phyloP scores from a whole-genome alignment of 1,140 invertebrate species.

The Coptotermes formosanus region DNA sequence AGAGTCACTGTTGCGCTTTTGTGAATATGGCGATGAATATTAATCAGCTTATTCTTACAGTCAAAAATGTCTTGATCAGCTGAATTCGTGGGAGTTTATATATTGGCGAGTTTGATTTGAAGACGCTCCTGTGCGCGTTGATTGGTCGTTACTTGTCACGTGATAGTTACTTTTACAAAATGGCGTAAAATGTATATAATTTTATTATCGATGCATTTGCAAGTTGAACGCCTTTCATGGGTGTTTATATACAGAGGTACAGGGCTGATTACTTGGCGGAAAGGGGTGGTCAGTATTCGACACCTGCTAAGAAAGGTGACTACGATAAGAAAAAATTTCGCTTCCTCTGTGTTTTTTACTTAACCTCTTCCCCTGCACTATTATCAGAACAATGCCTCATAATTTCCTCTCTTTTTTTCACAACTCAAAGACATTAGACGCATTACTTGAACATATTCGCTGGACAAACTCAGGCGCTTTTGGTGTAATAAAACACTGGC shows the following conservation, averaged over 20 bases:
- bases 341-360: background rate
- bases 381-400: background rate
- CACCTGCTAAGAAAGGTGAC: background rate
- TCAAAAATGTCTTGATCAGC: too few species aligned
- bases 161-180: background rate
- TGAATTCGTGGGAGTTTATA: too few species aligned
- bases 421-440: background rate
- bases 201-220: background rate
- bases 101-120: too few species aligned
- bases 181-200: background rate
- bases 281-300: background rate
- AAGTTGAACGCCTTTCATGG: background rate
- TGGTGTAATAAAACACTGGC: background rate
- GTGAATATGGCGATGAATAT: too few species aligned
- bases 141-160: background rate
- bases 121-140: background rate
- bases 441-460: background rate
- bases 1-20: too few species aligned
- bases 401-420: background rate
- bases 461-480: background rate
- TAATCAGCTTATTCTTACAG: too few species aligned
- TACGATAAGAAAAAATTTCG: background rate
- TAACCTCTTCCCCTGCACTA: background rate
- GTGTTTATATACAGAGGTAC: background rate
- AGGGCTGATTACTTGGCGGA: background rate